A percentile compares a stretch with the other conserved stretches of the same genome.
Conservation (phyloP, 2,797 vertebrate species). For the Phrynocephalus vlangalii region DNA sequence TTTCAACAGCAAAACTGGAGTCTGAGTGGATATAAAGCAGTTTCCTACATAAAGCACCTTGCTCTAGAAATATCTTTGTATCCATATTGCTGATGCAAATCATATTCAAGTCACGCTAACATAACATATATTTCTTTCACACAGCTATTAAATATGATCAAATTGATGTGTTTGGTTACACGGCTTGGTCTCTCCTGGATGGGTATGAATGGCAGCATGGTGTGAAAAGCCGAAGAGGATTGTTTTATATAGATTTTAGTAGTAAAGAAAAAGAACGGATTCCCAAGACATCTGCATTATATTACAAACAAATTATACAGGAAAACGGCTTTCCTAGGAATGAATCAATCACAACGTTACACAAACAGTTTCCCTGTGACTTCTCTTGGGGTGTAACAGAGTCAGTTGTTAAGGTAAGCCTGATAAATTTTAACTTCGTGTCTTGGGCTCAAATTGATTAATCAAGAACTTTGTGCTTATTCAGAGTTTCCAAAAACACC, state of each 20-base stretch:
- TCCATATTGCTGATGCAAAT: background rate
- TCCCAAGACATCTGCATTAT: conserved; percentile 90
- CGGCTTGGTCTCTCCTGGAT: conserved; percentile 93
- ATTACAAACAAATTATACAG: conserved; percentile 85
- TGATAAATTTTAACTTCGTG: background rate
- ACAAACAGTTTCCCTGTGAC: conserved; percentile 88
- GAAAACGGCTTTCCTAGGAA: conserved; percentile 87
- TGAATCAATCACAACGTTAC: conserved; percentile 68
- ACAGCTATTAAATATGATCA: conserved; percentile 87
- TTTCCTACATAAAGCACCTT: background rate
- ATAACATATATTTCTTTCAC: conserved; percentile 40
- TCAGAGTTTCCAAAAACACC: background rate
- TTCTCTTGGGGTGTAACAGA: conserved; percentile 96
- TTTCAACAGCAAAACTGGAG: background rate
- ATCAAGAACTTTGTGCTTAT: background rate
- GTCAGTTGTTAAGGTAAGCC: conserved; percentile 87
- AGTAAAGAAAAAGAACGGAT: conserved; percentile 81
- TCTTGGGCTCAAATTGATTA: background rate
- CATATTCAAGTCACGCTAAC: background rate
- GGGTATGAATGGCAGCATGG: conserved; percentile 95
- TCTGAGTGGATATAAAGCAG: background rate
- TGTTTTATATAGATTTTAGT: conserved; percentile 91
- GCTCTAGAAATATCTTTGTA: background rate
- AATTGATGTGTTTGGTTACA: conserved; percentile 90
- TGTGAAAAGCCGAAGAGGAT: conserved; percentile 85